These are phyloP conservation scores for Austrolebias charrua DNA, from an alignment of 2,797 vertebrate species.

Conservation along the genomic window DNA sequence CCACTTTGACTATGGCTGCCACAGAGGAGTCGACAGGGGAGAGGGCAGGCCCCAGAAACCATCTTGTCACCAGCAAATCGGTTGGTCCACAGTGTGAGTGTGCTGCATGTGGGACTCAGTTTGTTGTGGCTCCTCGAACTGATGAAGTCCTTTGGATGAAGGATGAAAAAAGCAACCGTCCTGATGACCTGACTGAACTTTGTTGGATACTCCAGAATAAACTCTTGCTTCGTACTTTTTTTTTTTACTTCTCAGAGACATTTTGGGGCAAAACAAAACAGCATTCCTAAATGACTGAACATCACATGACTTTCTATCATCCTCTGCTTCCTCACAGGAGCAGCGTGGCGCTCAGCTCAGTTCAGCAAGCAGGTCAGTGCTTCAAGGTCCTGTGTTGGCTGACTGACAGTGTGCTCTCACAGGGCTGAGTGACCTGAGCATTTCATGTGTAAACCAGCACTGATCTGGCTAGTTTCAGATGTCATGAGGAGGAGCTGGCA, in stretches of 20 bases:
- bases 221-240: not conserved
- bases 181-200: too few species aligned
- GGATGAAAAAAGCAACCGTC: too few species aligned
- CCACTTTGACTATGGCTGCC: too few species aligned
- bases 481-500: conserved; percentile 80
- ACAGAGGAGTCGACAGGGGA: too few species aligned
- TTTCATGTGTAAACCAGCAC: conserved; percentile 83
- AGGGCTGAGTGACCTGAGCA: conserved; percentile 78
- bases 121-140: too few species aligned
- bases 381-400: conserved; percentile 65
- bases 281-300: conserved; percentile 27
- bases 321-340: conserved; percentile 21
- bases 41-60: too few species aligned
- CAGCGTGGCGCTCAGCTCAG: conserved; percentile 35
- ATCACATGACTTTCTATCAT: conserved; percentile 20
- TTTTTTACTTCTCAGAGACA: conserved; percentile 12
- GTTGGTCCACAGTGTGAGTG: too few species aligned
- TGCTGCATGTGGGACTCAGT: too few species aligned
- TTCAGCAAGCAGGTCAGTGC: conserved; percentile 71
- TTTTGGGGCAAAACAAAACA: conserved; percentile 3
- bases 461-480: conserved; percentile 83
- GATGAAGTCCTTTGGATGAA: too few species aligned
- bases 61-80: too few species aligned
- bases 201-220: not conserved
- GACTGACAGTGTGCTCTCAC: conserved; percentile 78